Evolutionary conservation across 2,797 vertebrate genomes (phyloP).

Genomic region (Taenioides sp.): DNA sequence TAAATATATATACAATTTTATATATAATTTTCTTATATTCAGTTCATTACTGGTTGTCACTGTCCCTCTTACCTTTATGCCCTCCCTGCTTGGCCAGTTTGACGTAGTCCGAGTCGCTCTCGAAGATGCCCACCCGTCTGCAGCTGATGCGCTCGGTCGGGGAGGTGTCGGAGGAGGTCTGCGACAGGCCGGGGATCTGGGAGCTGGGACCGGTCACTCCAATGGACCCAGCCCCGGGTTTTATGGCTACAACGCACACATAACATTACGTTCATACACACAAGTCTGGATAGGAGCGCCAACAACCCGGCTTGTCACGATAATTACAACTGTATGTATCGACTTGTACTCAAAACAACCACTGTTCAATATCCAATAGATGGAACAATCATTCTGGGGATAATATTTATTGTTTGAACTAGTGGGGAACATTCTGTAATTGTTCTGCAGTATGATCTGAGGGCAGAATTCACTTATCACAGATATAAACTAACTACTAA

Average conservation of each 20-base stretch:
- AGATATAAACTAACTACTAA: no score
- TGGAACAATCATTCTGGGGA: no score
- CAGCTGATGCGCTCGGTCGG: conserved; percentile 69
- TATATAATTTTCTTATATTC: no score
- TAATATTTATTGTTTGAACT: no score
- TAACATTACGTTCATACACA: not conserved
- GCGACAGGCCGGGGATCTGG: conserved; percentile 81
- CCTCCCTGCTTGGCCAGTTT: conserved; percentile 83
- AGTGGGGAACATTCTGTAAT: no score
- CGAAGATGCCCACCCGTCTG: conserved; percentile 78
- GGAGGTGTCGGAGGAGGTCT: conserved; percentile 51
- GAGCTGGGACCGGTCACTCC: conserved; percentile 72
- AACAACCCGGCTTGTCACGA: not conserved
- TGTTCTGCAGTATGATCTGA: no score
- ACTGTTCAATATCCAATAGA: no score
- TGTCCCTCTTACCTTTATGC: conserved; percentile 69
- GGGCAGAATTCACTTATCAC: no score
- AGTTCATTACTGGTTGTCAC: no score
- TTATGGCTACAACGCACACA: conserved; percentile 62
- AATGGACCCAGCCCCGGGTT: conserved; percentile 41
- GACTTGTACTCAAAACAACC: no score
- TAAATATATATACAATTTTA: no score
- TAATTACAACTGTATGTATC: no score
- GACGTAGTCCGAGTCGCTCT: conserved; percentile 77
- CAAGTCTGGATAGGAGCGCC: not conserved